Percentiles rank a stretch among this genome's conserved stretches.
Conservation (phyloP, 2,113 vertebrate species). For the Loxodonta africana region DNA sequence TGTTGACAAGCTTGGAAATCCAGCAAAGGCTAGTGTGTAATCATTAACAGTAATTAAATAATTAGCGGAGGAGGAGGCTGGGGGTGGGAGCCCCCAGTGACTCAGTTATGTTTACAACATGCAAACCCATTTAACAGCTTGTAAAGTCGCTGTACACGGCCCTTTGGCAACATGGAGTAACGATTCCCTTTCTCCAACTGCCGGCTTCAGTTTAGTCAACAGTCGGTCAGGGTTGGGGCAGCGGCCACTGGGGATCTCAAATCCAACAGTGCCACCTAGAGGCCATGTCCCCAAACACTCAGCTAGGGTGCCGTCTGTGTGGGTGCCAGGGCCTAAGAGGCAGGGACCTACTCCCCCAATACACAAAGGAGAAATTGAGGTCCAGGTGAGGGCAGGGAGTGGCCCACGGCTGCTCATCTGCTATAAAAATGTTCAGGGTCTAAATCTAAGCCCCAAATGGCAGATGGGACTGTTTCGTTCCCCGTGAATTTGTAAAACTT, state of each 20-base stretch:
- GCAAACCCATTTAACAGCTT: constrained; percentile 78
- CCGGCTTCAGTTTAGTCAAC: background rate
- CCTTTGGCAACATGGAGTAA: constrained; percentile 66
- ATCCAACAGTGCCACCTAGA: constrained; percentile 87
- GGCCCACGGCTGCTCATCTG: too few relatives aligned
- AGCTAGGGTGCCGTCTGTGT: fast-evolving
- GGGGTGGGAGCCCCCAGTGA: constrained; percentile 63
- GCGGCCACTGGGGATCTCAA: background rate
- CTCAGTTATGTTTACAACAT: constrained; percentile 77
- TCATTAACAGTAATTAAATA: constrained; percentile 79
- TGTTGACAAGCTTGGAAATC: background rate
- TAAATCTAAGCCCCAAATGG: background rate
- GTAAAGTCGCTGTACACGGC: constrained; percentile 78
- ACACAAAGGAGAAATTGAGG: background rate
- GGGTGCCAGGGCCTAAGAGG: background rate
- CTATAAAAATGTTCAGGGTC: background rate
- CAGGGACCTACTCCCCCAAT: fast-evolving
- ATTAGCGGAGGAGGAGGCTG: constrained; percentile 67
- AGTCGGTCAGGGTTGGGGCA: fast-evolving
- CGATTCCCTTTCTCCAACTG: background rate
- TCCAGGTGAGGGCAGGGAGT: too few relatives aligned
- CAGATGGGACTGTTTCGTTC: background rate
- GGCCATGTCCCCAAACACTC: background rate
- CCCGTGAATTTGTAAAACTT: background rate
- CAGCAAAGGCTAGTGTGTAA: background rate